Percentiles rank a stretch among this genome's conserved stretches.
These are phyloP conservation scores for Polyergus mexicanus DNA, from an alignment of 1,140 invertebrate genomes.

Conservation along the genomic window DNA sequence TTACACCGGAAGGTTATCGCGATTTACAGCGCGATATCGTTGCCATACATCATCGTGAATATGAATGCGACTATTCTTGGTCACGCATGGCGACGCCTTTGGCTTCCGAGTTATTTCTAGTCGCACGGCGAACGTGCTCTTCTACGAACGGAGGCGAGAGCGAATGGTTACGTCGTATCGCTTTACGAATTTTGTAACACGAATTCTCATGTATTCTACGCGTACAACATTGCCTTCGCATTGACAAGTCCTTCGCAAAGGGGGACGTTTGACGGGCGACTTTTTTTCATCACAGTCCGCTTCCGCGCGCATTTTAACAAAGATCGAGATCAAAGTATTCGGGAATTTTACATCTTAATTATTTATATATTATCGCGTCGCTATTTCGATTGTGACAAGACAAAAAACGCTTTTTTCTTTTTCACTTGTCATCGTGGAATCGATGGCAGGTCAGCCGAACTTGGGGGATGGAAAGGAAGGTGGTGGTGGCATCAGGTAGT, in stretches of 20 bases:
- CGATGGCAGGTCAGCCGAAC: conserved; percentile 10
- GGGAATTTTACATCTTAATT: neutral
- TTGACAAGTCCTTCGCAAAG: neutral
- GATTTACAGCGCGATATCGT: neutral
- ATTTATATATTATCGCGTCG: too few relatives aligned
- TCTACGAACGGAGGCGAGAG: conserved; percentile 25
- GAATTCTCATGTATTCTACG: conserved; percentile 21
- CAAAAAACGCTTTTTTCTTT: conserved; percentile 44
- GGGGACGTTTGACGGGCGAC: neutral
- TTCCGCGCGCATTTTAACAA: neutral
- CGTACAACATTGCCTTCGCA: neutral
- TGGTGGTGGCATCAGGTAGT: neutral
- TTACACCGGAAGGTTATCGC: conserved; percentile 35
- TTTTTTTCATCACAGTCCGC: neutral
- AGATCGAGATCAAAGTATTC: neutral
- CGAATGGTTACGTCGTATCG: conserved; percentile 25
- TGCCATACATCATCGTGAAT: conserved; percentile 4
- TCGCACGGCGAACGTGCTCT: conserved; percentile 39
- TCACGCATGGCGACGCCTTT: conserved; percentile 56
- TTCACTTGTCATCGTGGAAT: conserved; percentile 3
- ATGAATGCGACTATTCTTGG: conserved; percentile 55
- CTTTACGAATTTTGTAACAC: conserved; percentile 52
- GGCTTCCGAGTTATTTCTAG: conserved; percentile 58
- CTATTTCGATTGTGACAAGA: neutral
- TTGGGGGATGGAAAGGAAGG: neutral